Base-by-base conservation (phyloP, 2,888 invertebrate genomes). In the Callosobruchus maculatus region DNA sequence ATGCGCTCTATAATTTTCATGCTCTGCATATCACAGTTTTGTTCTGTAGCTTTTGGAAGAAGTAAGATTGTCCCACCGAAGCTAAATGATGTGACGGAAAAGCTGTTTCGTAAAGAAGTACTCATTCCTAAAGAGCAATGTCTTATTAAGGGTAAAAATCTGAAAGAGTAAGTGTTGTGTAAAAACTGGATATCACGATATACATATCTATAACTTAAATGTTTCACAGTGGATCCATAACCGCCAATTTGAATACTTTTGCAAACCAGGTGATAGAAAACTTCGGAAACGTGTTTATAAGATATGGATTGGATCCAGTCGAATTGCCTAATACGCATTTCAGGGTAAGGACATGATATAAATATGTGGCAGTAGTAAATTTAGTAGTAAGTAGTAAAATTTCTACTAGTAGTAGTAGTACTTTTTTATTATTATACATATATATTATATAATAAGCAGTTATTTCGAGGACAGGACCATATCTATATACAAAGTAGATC, bases 281-380 rank as follows among this genome's bases (percentile, higher is more conserved):
- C 49, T 49, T 49, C 49, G 18, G 5, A 13, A 7, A 49, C 13
- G 49, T 49, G 18, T 18, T 49, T 5, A 49, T 49, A 13, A 49
- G 49, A 49, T 13, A 49, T 18, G 49, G 49, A 7, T 82, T 89
- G 20, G 89, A 89, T 74, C 89, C 89, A 0, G 87, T 89, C 87
- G 71, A 78, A 0, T 79, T 89, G 71, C 89, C 89, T 0, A 89
- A 89, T 20, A 81, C 89, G 30, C 80, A 82, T 21, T 87, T 89
- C 81, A 88, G 88, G 9, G 89, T 90, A 77, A 83, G 85, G 49
- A 13, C 4, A 13, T 7, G 49, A 49, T 49, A 18, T 7, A 49
- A 13, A 49, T 49, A 13, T 49, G 1, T 7, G 13, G 4, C n/a
- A n/a, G n/a, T n/a, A n/a, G n/a, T n/a, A n/a, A n/a, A n/a, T n/a